Conservation (phyloP, 2,113 vertebrate species). For the Sylvia atricapilla region DNA sequence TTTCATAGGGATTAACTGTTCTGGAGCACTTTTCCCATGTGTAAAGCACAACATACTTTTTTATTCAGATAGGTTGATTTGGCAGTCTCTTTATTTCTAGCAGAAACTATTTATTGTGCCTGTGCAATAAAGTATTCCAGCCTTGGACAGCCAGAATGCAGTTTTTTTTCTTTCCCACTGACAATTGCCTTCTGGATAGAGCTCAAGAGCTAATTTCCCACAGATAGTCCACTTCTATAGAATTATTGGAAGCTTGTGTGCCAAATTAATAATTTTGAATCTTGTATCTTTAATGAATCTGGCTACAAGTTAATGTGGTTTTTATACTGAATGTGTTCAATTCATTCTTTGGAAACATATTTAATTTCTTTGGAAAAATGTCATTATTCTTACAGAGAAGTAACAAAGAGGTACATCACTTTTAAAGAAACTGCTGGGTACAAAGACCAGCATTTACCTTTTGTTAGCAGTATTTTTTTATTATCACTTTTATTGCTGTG, state of each 20-base stretch:
- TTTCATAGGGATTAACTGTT: slow-evolving; percentile 56
- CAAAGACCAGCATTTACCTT: background rate
- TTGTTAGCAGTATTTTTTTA: background rate
- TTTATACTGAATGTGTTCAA: background rate
- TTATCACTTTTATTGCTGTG: background rate
- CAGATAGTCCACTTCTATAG: background rate
- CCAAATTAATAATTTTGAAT: background rate
- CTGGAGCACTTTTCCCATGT: slow-evolving; percentile 35
- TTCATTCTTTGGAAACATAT: background rate
- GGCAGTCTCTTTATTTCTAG: background rate
- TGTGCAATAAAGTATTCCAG: background rate
- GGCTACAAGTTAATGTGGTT: background rate
- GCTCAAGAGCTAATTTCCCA: slow-evolving; percentile 11
- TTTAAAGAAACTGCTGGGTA: background rate
- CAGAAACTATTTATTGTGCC: slow-evolving; percentile 17
- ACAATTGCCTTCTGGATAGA: background rate
- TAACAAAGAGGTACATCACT: background rate
- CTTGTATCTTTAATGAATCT: background rate
- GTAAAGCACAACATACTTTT: slow-evolving; percentile 33
- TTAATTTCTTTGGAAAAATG: background rate
- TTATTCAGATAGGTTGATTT: slow-evolving; percentile 52
- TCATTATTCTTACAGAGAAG: background rate
- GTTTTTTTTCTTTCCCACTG: background rate
- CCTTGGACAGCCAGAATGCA: background rate
- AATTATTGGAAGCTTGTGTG: background rate